Percentiles rank a stretch among this genome's conserved stretches.
These are phyloP conservation scores for Orycteropus afer DNA, from an alignment of 2,113 vertebrate species.

Conservation along the genomic window DNA sequence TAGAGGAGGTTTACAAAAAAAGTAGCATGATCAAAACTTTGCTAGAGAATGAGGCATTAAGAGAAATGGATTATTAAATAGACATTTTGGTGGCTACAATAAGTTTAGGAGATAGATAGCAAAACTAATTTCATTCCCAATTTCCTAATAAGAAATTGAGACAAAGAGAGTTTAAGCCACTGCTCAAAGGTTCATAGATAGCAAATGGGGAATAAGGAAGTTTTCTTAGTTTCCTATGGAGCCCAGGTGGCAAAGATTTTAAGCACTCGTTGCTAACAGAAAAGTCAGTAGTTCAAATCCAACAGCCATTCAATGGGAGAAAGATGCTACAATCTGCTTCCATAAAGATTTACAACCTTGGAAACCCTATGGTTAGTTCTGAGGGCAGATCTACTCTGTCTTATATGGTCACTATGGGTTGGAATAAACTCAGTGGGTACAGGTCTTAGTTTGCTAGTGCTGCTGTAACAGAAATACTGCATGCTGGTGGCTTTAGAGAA, in stretches of 20 bases:
- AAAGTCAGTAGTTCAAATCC: neutral
- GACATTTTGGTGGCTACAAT: neutral
- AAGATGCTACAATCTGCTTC: neutral
- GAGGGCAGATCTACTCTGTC: neutral
- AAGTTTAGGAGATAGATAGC: neutral
- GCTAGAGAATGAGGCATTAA: neutral
- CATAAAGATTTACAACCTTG: neutral
- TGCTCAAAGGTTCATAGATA: neutral
- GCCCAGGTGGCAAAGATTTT: neutral
- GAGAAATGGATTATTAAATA: neutral
- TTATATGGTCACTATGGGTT: neutral
- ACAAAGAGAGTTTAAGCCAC: neutral
- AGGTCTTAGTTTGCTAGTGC: neutral
- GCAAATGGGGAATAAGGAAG: neutral
- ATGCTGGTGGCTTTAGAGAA: neutral
- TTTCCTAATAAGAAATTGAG: neutral
- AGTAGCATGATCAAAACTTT: neutral
- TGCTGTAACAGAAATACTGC: neutral
- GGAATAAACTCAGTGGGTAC: neutral
- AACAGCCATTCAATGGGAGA: neutral
- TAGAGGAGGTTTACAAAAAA: neutral
- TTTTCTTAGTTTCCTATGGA: neutral
- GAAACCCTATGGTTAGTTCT: neutral
- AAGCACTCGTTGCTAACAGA: neutral
- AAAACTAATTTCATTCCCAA: neutral